Conservation (phyloP, 2,113 vertebrate species). For the Rattus rattus region DNA sequence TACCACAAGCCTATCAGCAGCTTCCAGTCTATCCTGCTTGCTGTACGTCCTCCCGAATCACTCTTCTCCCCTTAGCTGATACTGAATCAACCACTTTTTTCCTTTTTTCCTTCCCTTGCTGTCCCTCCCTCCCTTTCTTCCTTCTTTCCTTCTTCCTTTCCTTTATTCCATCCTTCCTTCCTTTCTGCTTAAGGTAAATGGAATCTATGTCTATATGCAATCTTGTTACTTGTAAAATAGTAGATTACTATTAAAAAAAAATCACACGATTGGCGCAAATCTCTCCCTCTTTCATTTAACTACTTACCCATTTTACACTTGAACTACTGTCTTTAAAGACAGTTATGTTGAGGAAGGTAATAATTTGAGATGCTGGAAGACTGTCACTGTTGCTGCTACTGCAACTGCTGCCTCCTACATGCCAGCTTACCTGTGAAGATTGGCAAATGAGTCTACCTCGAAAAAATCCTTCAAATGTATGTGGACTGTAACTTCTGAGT, state of each 20-base stretch:
- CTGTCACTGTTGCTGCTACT: neutral
- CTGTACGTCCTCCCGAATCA: neutral
- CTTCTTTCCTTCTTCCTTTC: too few species aligned
- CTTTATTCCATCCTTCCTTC: neutral
- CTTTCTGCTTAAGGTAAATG: neutral
- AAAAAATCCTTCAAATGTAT: neutral
- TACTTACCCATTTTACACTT: neutral
- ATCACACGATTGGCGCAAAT: neutral
- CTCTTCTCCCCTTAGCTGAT: neutral
- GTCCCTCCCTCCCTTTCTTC: rapidly evolving
- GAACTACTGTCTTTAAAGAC: neutral
- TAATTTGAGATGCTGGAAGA: neutral
- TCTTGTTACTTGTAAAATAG: neutral
- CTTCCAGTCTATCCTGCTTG: neutral
- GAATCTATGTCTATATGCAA: neutral
- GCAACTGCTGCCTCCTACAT: neutral
- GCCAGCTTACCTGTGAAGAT: neutral
- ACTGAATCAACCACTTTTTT: neutral
- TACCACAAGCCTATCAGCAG: neutral
- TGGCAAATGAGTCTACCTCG: neutral
- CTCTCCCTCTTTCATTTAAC: neutral
- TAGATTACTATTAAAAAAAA: neutral
- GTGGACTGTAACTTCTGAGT: neutral
- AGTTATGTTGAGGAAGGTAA: neutral
- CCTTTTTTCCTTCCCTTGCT: too few species aligned